Evolutionary conservation across 2,888 invertebrate genomes (phyloP), one percentile per base, ranked within the genome.

Genomic region (Allacma fusca): DNA sequence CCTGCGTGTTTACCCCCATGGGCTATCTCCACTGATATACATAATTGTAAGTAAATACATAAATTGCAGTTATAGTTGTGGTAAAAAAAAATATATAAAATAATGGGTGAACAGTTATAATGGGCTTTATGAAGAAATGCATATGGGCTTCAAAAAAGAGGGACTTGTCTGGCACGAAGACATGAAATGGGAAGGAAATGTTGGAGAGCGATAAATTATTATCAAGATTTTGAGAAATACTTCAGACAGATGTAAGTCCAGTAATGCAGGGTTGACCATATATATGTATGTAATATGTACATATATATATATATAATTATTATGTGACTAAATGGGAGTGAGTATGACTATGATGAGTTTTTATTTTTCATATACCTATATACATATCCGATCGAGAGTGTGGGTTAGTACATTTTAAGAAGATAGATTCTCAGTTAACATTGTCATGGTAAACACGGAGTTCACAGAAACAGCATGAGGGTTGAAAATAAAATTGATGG

Each of bases 391-490:
- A n/a, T 5, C n/a, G 50, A 9, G 16, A 2, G 50, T 5, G 2
- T 12, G n/a, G 50, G 50, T 5, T 16, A 50, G 50, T 5, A 50
- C 1, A 50, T 50, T 50, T 50, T 50, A n/a, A 50, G 19, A 16
- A 50, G 50, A 50, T 50, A 16, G 16, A 50, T 19, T 12, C 50
- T 50, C n/a, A 50, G 34, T 50, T 50, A 50, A n/a, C 50, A 50
- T 50, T 50, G 50, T 5, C 50, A 50, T 1, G 50, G 50, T 50
- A 50, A 50, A 50, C 50, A 50, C 40, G 16, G 5, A 16, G 50
- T 19, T 50, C 50, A 50, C 50, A 50, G 50, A 5, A 50, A 50
- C 50, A 50, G 50, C 50, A 50, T 50, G 50, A 50, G 50, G 50
- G 50, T 50, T n/a, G 50, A 50, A n/a, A 19, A 50, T 50, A 50